These are phyloP conservation scores for Meda fulgida DNA, from an alignment of 2,797 vertebrate species.

Conservation along the genomic window DNA sequence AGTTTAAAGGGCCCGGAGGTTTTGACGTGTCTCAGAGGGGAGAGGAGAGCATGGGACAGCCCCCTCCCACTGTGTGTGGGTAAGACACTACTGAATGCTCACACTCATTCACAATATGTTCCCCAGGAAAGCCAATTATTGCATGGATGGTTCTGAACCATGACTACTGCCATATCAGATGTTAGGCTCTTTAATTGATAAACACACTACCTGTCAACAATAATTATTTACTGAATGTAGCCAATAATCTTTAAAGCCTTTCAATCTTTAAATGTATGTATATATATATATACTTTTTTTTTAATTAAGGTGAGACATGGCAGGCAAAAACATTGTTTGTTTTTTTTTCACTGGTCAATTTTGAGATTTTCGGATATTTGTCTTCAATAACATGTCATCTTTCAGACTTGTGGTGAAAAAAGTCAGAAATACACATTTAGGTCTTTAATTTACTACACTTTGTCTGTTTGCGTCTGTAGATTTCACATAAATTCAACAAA, in stretches of 20 bases:
- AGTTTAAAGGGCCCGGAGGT: constrained; percentile 84
- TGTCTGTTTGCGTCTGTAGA: too few relatives aligned
- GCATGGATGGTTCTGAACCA: neutral
- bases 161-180: neutral
- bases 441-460: too few relatives aligned
- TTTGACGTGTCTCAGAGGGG: constrained; percentile 91
- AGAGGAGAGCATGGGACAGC: constrained; percentile 93
- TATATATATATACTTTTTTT: too few relatives aligned
- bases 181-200: neutral
- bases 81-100: constrained; percentile 70
- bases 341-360: too few relatives aligned
- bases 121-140: neutral
- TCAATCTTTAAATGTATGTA: neutral
- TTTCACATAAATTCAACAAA: too few relatives aligned
- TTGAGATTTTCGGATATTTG: too few relatives aligned
- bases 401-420: too few relatives aligned
- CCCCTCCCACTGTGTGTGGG: constrained; percentile 92
- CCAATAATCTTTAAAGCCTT: neutral
- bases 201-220: neutral
- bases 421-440: too few relatives aligned
- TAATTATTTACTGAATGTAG: neutral
- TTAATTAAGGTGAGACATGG: too few relatives aligned
- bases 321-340: too few relatives aligned
- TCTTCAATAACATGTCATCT: too few relatives aligned
- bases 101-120: neutral